Conservation (phyloP, 2,888 invertebrate genomes). For the Caenorhabditis angaria region DNA sequence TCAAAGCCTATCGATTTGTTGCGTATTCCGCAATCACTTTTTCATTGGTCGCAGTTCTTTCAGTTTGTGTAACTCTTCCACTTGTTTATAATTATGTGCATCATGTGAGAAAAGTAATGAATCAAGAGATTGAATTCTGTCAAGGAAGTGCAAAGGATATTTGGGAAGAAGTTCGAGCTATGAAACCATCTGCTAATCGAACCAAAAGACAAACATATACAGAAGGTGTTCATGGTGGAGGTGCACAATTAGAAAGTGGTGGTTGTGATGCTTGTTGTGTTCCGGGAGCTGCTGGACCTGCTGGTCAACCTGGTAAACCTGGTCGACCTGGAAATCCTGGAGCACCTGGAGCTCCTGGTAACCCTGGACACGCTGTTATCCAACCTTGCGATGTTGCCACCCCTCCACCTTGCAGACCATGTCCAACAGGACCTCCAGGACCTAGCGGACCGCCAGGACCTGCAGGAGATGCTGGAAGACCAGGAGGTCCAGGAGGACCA, state of each 20-base stretch:
- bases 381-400: constrained; percentile 35
- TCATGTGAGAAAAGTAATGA: constrained; percentile 66
- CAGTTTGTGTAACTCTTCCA: constrained; percentile 61
- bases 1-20: neutral
- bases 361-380: constrained; percentile 30
- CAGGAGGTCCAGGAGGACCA: constrained; percentile 43
- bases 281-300: constrained; percentile 33
- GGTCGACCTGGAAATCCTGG: constrained; percentile 40
- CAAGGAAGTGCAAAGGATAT: constrained; percentile 65
- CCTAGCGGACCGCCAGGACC: constrained; percentile 20
- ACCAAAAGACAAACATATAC: constrained; percentile 51
- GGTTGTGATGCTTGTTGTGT: constrained; percentile 40
- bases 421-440: constrained; percentile 39
- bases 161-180: constrained; percentile 50
- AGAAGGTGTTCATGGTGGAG: constrained; percentile 10
- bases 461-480: constrained; percentile 36
- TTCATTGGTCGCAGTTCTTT: constrained; percentile 19
- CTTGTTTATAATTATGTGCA: constrained; percentile 72
- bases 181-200: constrained; percentile 40
- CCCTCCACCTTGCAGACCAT: constrained; percentile 35
- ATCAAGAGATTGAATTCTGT: constrained; percentile 67
- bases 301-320: constrained; percentile 34
- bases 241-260: constrained; percentile 52
- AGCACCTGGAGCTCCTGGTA: constrained; percentile 31
- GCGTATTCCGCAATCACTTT: constrained; percentile 10